These are phyloP conservation scores for Vireo griseus DNA, from an alignment of 2,797 vertebrate species.

Conservation along the genomic window DNA sequence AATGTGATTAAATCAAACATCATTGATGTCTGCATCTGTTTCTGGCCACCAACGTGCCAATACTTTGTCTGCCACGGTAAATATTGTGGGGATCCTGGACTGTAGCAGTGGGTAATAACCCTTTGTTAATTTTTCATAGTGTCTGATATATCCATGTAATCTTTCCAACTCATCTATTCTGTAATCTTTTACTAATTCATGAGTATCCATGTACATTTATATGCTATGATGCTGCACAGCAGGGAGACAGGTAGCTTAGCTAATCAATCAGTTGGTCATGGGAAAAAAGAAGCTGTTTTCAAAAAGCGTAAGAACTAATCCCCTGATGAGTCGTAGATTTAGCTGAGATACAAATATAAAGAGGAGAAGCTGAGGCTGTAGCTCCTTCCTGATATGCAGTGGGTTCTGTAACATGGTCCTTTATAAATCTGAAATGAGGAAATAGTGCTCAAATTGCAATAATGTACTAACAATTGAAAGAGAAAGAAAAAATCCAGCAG, in stretches of 20 bases:
- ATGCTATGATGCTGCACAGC: neutral
- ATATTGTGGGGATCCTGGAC: neutral
- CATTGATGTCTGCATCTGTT: neutral
- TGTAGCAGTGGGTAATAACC: neutral
- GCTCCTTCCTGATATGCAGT: neutral
- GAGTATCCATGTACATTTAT: neutral
- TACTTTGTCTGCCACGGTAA: neutral
- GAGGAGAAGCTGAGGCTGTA: neutral
- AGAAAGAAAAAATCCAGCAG: neutral
- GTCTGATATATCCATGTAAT: neutral
- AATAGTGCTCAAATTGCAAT: neutral
- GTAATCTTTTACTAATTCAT: neutral
- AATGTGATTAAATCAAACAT: neutral
- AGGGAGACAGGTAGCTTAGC: neutral
- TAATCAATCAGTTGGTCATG: neutral
- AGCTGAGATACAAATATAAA: neutral
- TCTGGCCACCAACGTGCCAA: neutral
- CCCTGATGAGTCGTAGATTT: neutral
- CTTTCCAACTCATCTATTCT: neutral
- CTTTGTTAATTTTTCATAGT: neutral
- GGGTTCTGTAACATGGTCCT: neutral
- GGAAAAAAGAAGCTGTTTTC: neutral
- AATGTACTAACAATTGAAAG: neutral
- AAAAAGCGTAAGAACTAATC: neutral
- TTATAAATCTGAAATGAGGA: neutral